Percentiles rank a stretch among this genome's conserved stretches.
Conservation (phyloP, 2,888 invertebrate species). For the Uloborus plumipes region DNA sequence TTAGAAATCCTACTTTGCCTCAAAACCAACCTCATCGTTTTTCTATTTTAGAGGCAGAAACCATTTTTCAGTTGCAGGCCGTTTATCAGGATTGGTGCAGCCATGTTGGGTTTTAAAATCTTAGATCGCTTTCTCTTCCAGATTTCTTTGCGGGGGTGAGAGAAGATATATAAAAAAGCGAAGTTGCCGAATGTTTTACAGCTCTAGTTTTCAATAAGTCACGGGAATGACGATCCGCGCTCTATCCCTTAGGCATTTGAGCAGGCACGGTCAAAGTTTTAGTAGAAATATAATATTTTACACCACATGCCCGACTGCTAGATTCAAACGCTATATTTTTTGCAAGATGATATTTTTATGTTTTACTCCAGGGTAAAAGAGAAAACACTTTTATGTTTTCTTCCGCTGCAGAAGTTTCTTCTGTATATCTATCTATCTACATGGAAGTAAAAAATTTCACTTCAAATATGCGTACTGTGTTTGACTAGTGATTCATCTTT, state of each 20-base stretch:
- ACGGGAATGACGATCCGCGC: slow-evolving; percentile 20
- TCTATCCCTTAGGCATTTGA: slow-evolving; percentile 28
- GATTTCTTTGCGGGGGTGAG: slow-evolving; percentile 6
- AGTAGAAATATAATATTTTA: slow-evolving; percentile 25
- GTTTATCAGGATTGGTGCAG: slow-evolving; percentile 36
- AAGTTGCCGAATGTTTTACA: slow-evolving; percentile 23
- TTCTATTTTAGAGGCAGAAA: slow-evolving; percentile 12
- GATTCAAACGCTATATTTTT: too few species aligned
- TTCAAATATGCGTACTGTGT: too few species aligned
- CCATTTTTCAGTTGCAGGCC: slow-evolving; percentile 30
- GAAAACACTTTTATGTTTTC: too few species aligned
- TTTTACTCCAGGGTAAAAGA: too few species aligned
- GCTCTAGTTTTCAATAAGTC: slow-evolving; percentile 42
- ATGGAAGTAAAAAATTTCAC: too few species aligned
- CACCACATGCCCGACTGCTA: neutral
- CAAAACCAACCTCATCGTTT: slow-evolving; percentile 11
- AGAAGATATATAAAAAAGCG: slow-evolving; percentile 16
- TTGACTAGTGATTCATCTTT: too few species aligned
- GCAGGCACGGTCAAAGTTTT: slow-evolving; percentile 41
- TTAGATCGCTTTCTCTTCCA: slow-evolving; percentile 17
- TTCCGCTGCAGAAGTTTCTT: too few species aligned
- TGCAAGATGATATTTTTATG: too few species aligned
- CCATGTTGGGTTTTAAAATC: slow-evolving; percentile 34
- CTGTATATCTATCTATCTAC: too few species aligned
- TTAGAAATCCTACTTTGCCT: neutral